Percentiles rank a stretch among this genome's conserved stretches.
These are phyloP conservation scores for Drosophila percnosoma DNA, from an alignment of 2,888 invertebrate genomes.

Conservation along the genomic window DNA sequence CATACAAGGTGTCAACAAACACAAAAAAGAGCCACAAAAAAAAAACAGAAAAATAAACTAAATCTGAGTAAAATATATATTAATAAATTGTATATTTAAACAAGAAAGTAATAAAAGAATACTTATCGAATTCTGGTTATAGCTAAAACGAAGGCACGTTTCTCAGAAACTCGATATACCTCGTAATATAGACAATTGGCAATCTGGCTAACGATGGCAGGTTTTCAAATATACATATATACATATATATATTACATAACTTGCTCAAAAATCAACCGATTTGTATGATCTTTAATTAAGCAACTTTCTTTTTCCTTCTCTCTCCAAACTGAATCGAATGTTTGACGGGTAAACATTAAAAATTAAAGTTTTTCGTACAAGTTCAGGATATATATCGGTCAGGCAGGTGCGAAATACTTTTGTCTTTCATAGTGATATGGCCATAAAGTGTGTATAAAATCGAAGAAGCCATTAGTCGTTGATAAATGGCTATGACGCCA, in stretches of 20 bases:
- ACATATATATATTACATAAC: neutral
- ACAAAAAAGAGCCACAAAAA: conserved; percentile 15
- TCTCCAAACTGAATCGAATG: neutral
- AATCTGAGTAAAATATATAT: conserved; percentile 9
- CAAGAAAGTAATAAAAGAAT: conserved; percentile 50
- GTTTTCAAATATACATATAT: no score
- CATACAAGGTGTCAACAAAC: conserved; percentile 39
- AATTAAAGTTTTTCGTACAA: neutral
- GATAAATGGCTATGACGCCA: conserved; percentile 54
- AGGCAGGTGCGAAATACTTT: neutral
- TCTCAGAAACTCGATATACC: neutral
- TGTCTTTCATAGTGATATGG: neutral
- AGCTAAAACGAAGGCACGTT: neutral
- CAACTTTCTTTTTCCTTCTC: neutral
- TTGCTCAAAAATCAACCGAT: neutral
- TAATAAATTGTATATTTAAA: conserved; percentile 36
- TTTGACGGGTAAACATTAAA: neutral
- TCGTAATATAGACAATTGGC: neutral
- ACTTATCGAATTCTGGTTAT: conserved; percentile 22
- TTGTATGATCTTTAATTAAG: neutral
- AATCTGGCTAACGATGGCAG: neutral
- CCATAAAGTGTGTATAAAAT: conserved; percentile 2
- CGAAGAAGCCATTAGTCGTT: neutral
- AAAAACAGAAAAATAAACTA: neutral
- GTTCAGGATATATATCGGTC: neutral